These are phyloP conservation scores for Entomobrya proxima DNA, from an alignment of 2,888 invertebrate species.

Conservation along the genomic window DNA sequence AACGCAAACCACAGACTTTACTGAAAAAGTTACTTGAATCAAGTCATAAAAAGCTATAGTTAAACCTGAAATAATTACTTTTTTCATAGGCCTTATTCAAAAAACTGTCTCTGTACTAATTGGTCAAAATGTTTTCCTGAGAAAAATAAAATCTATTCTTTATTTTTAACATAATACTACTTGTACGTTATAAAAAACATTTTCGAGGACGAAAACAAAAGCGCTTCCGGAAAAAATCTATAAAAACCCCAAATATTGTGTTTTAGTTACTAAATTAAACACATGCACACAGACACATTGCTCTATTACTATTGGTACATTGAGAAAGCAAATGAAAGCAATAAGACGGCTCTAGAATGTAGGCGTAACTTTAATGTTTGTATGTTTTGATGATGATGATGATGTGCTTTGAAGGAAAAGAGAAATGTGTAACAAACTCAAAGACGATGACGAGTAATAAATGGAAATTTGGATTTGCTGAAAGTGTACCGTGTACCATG, in stretches of 20 bases:
- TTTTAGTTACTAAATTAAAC: conserved; percentile 18
- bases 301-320: conserved; percentile 24
- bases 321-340: conserved; percentile 38
- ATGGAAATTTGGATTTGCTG: background rate
- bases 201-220: conserved; percentile 61
- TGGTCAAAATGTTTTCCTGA: background rate
- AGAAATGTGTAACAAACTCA: background rate
- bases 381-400: background rate
- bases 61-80: background rate
- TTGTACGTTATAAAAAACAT: conserved; percentile 22
- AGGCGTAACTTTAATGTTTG: background rate
- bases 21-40: background rate
- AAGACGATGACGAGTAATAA: background rate
- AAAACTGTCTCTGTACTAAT: background rate
- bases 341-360: conserved; percentile 16
- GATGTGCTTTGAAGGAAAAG: background rate
- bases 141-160: background rate
- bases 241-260: background rate
- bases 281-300: too few species aligned
- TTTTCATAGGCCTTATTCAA: conserved; percentile 29
- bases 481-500: background rate
- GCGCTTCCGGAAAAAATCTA: conserved; percentile 56
- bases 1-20: conserved; percentile 27
- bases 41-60: background rate
- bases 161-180: conserved; percentile 33